A percentile compares a stretch with the other conserved stretches of the same genome.
phyloP scores from a whole-genome alignment of 2,797 vertebrate species.

The Lindbergichthys nudifrons region DNA sequence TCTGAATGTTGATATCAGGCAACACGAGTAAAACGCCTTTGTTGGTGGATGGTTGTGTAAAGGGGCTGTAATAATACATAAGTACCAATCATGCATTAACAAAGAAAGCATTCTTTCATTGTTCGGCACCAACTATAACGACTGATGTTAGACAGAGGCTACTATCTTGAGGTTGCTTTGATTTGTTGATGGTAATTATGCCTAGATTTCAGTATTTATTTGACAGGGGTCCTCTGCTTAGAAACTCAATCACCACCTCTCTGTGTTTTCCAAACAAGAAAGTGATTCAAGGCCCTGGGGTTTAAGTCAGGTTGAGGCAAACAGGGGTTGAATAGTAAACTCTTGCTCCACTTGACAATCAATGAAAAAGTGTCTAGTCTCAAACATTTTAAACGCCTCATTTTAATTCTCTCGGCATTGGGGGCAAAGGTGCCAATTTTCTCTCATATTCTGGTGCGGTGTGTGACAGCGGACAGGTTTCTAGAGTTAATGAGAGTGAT shows the following conservation, averaged over 20 bases:
- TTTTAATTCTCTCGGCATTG: constrained; percentile 53
- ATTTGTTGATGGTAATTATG: constrained; percentile 33
- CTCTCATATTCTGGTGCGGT: constrained; percentile 65
- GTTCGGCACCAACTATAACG: background rate
- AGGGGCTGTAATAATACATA: too few species aligned
- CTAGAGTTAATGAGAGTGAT: constrained; percentile 67
- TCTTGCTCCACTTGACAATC: constrained; percentile 16
- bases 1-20: background rate
- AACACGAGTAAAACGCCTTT: background rate
- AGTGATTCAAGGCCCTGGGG: constrained; percentile 8
- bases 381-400: constrained; percentile 61
- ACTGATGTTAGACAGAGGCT: background rate
- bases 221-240: constrained; percentile 15
- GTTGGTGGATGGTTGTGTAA: too few species aligned
- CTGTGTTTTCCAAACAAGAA: constrained; percentile 12
- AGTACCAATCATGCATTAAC: too few species aligned
- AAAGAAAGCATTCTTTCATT: too few species aligned
- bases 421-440: constrained; percentile 63
- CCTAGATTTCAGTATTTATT: constrained; percentile 6
- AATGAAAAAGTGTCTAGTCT: constrained; percentile 32
- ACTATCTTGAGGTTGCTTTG: background rate
- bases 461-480: constrained; percentile 66
- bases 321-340: constrained; percentile 43
- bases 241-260: background rate
- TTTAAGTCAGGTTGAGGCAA: constrained; percentile 11